Evolutionary conservation across 2,113 vertebrate genomes (phyloP).

Genomic region (Petromus typicus): DNA sequence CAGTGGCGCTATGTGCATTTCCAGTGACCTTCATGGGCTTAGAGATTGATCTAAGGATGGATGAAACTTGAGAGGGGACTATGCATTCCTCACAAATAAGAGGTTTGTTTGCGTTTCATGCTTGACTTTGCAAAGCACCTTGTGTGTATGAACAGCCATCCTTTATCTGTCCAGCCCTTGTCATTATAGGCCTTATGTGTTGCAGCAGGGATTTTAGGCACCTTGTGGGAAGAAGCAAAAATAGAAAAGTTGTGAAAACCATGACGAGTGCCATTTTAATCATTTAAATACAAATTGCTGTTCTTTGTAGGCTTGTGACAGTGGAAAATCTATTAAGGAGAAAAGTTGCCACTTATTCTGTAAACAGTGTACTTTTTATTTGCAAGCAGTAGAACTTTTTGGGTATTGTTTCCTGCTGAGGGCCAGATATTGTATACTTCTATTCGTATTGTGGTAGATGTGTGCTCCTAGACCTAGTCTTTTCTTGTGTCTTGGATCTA

Average conservation of each 20-base stretch:
- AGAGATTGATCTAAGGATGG: neutral
- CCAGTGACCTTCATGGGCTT: neutral
- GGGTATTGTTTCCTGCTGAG: conserved; percentile 5
- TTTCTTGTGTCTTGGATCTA: neutral
- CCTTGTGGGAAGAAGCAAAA: neutral
- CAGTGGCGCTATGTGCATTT: neutral
- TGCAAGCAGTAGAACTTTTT: neutral
- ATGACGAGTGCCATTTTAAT: conserved; percentile 22
- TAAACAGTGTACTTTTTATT: conserved; percentile 23
- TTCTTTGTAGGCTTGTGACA: conserved; percentile 40
- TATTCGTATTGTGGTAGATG: neutral
- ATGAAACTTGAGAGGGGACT: neutral
- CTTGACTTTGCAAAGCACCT: neutral
- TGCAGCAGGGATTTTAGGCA: neutral
- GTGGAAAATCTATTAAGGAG: conserved; percentile 12
- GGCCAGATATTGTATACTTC: neutral
- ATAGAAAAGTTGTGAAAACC: conserved; percentile 4
- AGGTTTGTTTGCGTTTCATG: neutral
- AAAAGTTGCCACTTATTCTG: conserved; percentile 22
- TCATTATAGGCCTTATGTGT: neutral
- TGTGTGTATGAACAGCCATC: rapidly evolving
- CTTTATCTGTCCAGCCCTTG: neutral
- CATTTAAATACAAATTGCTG: conserved; percentile 41
- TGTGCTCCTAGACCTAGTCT: neutral
- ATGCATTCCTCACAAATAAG: neutral